These are phyloP conservation scores for Parapristionchus giblindavisi DNA, from an alignment of 2,888 invertebrate species.

Conservation along the genomic window DNA sequence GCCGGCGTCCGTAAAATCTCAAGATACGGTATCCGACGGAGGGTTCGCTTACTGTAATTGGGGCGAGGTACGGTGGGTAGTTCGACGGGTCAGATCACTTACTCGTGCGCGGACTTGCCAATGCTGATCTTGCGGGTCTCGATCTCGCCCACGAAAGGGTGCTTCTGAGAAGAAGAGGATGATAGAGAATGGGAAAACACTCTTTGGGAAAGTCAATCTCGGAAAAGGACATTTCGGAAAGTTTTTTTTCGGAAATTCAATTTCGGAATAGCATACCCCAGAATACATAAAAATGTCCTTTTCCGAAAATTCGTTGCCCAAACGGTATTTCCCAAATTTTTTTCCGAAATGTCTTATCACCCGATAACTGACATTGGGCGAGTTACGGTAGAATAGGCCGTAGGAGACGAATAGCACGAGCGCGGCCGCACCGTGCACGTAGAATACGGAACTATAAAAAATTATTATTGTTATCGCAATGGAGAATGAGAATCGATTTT, in stretches of 20 bases:
- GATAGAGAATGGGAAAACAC: too few species aligned
- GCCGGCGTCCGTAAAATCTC: slow-evolving; percentile 54
- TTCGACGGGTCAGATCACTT: slow-evolving; percentile 12
- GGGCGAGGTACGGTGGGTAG: not conserved
- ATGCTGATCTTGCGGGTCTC: slow-evolving; percentile 58
- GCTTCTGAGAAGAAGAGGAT: slow-evolving; percentile 45
- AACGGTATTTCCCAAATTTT: too few species aligned
- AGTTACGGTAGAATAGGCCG: slow-evolving; percentile 56
- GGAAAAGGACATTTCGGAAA: too few species aligned
- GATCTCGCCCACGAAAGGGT: slow-evolving; percentile 59
- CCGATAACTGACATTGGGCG: slow-evolving; percentile 3
- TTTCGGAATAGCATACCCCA: too few species aligned
- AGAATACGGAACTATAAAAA: slow-evolving; percentile 56
- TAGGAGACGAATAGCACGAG: slow-evolving; percentile 49
- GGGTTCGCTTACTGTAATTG: slow-evolving; percentile 47
- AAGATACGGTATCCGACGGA: slow-evolving; percentile 50
- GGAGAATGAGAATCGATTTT: too few species aligned
- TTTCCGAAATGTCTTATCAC: too few species aligned
- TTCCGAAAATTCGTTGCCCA: too few species aligned
- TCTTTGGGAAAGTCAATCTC: too few species aligned
- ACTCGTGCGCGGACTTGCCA: slow-evolving; percentile 50
- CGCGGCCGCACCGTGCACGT: slow-evolving; percentile 51
- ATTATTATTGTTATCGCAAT: too few species aligned
- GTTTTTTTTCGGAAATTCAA: too few species aligned
- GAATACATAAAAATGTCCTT: too few species aligned